phyloP scores from a whole-genome alignment of 2,888 invertebrate genomes.

The Icerya purchasi region DNA sequence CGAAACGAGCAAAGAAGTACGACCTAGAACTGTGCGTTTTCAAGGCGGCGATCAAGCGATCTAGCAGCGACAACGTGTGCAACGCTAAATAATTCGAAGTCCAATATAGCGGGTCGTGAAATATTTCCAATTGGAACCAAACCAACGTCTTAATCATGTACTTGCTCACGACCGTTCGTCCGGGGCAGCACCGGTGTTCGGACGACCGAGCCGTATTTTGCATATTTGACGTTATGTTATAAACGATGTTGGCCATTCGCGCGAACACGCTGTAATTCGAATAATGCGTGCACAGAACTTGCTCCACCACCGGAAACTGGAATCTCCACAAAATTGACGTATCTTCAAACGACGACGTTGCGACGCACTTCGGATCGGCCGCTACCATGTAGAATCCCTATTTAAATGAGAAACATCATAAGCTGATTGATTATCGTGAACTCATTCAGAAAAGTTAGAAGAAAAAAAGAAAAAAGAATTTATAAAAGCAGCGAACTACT shows the following conservation, averaged over 20 bases:
- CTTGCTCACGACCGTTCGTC: conserved; percentile 28
- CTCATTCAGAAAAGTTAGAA: too few relatives aligned
- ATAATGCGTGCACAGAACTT: conserved; percentile 26
- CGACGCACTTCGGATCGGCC: too few relatives aligned
- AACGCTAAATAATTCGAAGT: conserved; percentile 30
- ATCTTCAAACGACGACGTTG: conserved; percentile 32
- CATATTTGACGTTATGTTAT: conserved; percentile 17
- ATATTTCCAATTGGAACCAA: conserved; percentile 29
- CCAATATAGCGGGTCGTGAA: conserved; percentile 25
- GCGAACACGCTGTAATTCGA: conserved; percentile 22
- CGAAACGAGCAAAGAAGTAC: background rate
- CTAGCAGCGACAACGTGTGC: conserved; percentile 30
- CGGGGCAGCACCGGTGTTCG: conserved; percentile 15
- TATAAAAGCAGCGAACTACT: too few relatives aligned
- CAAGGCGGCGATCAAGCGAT: conserved; percentile 24
- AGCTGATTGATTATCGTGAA: too few relatives aligned
- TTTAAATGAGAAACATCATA: background rate
- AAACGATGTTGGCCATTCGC: conserved; percentile 19
- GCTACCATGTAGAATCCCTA: conserved; percentile 38
- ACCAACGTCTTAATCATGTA: conserved; percentile 29
- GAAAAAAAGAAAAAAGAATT: too few relatives aligned
- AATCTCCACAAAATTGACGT: conserved; percentile 36
- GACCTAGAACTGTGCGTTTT: background rate
- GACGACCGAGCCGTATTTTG: too few relatives aligned
- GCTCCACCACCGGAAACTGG: conserved; percentile 33